phyloP scores from a whole-genome alignment of 1,140 invertebrate species.

The Conopomorpha cramerella region DNA sequence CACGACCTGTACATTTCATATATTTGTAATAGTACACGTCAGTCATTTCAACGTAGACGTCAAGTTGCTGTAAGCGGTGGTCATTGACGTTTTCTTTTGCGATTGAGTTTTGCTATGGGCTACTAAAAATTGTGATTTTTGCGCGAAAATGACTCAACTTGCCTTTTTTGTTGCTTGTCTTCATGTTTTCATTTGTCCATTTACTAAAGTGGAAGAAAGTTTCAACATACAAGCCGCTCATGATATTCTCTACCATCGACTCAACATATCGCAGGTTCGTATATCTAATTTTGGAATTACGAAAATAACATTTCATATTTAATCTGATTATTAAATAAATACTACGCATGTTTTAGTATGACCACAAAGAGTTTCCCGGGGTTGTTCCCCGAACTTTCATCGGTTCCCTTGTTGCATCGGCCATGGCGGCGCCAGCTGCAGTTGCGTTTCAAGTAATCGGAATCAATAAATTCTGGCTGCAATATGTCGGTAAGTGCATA shows the following conservation, averaged over 20 bases:
- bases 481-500: slow-evolving; percentile 86
- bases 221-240: slow-evolving; percentile 98
- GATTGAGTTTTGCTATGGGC: too few species aligned
- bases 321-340: too few species aligned
- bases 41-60: too few species aligned
- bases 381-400: slow-evolving; percentile 97
- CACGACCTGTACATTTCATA: too few species aligned
- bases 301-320: slow-evolving; percentile 22
- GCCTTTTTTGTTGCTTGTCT: slow-evolving; percentile 67
- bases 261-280: slow-evolving; percentile 81
- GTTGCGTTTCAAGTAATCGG: slow-evolving; percentile 69
- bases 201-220: slow-evolving; percentile 99
- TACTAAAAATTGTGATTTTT: too few species aligned
- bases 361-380: slow-evolving; percentile 97
- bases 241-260: slow-evolving; percentile 89
- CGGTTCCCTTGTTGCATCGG: slow-evolving; percentile 85
- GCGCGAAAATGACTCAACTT: slow-evolving; percentile 51
- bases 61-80: too few species aligned
- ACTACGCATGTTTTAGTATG: slow-evolving; percentile 84
- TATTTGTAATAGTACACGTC: too few species aligned
- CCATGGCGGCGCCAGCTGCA: slow-evolving; percentile 78
- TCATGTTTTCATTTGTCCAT: slow-evolving; percentile 89
- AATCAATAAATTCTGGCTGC: slow-evolving; percentile 85
- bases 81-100: too few species aligned
- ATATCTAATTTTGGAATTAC: slow-evolving; percentile 50